Evolutionary conservation across 1,140 invertebrate genomes (phyloP).

Genomic region (Caerostris darwini): DNA sequence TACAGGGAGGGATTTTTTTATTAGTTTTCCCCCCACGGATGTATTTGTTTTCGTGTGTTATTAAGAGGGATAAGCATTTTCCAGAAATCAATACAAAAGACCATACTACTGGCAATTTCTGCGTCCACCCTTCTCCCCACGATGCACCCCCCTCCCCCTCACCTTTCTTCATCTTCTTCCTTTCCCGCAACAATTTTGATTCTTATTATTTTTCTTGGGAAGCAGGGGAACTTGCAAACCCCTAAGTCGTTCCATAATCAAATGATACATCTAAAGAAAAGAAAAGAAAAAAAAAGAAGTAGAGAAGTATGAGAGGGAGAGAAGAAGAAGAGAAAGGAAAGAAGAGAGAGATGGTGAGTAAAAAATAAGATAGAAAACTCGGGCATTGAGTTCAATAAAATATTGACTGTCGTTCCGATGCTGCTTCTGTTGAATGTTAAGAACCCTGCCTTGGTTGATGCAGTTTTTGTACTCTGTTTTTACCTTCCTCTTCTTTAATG

Average conservation of each 20-base stretch:
- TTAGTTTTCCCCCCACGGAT: background rate
- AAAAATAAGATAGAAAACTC: slow-evolving; percentile 24
- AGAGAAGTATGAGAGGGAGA: too few species aligned
- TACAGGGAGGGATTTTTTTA: background rate
- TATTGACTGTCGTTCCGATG: slow-evolving; percentile 54
- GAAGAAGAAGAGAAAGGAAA: background rate
- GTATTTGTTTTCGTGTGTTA: slow-evolving; percentile 37
- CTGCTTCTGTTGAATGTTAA: slow-evolving; percentile 61
- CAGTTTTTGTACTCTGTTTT: slow-evolving; percentile 20
- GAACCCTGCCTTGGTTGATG: slow-evolving; percentile 1
- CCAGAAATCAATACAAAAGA: slow-evolving; percentile 41
- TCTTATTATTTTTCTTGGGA: slow-evolving; percentile 23
- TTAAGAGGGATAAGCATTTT: slow-evolving; percentile 49
- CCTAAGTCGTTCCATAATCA: slow-evolving; percentile 51
- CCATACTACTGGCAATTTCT: slow-evolving; percentile 1
- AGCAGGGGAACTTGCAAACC: background rate
- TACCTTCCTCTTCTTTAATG: slow-evolving; percentile 31
- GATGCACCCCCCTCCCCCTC: background rate
- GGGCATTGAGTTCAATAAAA: slow-evolving; percentile 64
- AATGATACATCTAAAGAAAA: slow-evolving; percentile 49
- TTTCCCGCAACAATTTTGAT: slow-evolving; percentile 46
- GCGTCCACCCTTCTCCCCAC: background rate
- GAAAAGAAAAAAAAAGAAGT: background rate
- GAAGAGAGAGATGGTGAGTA: slow-evolving; percentile 5
- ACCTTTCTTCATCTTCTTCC: slow-evolving; percentile 13